Percentiles rank a stretch among this genome's conserved stretches.
These are phyloP conservation scores for Paedocypris sp. DNA, from an alignment of 2,113 vertebrate genomes.

Conservation along the genomic window DNA sequence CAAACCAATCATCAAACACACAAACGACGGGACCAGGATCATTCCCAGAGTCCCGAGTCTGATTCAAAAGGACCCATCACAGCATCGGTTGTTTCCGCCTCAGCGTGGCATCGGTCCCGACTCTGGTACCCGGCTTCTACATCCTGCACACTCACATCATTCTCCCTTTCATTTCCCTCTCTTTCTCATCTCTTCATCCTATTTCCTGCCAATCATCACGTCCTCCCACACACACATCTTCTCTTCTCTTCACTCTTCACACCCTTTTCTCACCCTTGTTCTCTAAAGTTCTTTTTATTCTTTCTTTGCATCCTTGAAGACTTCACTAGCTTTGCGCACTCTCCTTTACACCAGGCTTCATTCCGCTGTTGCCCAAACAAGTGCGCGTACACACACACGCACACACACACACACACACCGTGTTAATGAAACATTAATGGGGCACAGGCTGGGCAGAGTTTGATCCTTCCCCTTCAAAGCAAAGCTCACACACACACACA, in stretches of 20 bases:
- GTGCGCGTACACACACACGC: not conserved
- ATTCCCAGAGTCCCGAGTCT: too few relatives aligned
- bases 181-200: not conserved
- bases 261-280: not conserved
- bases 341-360: not conserved
- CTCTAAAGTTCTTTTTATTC: slow-evolving; percentile 16
- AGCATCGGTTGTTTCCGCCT: too few relatives aligned
- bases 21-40: too few relatives aligned
- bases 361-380: not conserved
- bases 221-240: not conserved
- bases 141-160: too few relatives aligned
- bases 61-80: too few relatives aligned
- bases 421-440: slow-evolving; percentile 24
- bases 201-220: slow-evolving; percentile 6
- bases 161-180: not conserved
- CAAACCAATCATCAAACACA: too few relatives aligned
- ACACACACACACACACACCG: not conserved
- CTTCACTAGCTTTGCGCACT: not conserved
- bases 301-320: slow-evolving; percentile 18
- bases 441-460: slow-evolving; percentile 14
- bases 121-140: too few relatives aligned
- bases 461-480: slow-evolving; percentile 19
- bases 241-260: not conserved
- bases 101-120: too few relatives aligned
- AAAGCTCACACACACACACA: not conserved